Evolutionary conservation across 2,888 invertebrate genomes (phyloP).

Genomic region (Rhogogaster chlorosoma): DNA sequence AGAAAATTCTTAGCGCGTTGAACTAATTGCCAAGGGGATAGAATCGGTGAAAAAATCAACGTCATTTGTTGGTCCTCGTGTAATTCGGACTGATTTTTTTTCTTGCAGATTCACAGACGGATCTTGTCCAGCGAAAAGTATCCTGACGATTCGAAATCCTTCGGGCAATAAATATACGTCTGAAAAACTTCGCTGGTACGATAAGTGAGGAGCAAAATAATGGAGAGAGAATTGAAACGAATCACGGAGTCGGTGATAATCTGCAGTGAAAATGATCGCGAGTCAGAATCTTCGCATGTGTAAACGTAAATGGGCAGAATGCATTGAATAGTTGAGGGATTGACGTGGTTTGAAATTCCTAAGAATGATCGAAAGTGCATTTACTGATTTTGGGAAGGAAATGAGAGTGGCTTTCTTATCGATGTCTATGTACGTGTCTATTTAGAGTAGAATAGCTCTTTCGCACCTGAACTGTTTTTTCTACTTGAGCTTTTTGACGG

Average conservation of each 20-base stretch:
- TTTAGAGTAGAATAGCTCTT: not conserved
- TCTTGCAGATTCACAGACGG: not conserved
- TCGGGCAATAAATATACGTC: not conserved
- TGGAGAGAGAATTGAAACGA: conserved; percentile 1
- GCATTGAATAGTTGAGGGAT: not conserved
- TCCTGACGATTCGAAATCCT: not conserved
- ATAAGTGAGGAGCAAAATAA: not conserved
- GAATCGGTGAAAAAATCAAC: not conserved
- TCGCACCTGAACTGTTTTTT: not conserved
- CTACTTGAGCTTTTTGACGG: conserved; percentile 24
- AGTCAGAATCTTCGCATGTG: not conserved
- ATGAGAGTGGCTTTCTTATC: not conserved
- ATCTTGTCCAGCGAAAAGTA: not conserved
- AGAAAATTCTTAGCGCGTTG: not conserved
- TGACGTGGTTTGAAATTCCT: not conserved
- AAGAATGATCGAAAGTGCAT: not conserved
- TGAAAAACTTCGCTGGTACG: not conserved
- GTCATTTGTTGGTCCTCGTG: not conserved
- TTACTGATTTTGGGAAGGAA: not conserved
- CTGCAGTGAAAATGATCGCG: not conserved
- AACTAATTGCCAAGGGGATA: not conserved
- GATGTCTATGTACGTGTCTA: not conserved
- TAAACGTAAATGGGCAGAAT: not conserved
- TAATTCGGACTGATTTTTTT: not conserved
- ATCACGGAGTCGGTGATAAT: not conserved